Evolutionary conservation across 2,113 vertebrate genomes (phyloP).

Genomic region (Gasterosteus aculeatus): DNA sequence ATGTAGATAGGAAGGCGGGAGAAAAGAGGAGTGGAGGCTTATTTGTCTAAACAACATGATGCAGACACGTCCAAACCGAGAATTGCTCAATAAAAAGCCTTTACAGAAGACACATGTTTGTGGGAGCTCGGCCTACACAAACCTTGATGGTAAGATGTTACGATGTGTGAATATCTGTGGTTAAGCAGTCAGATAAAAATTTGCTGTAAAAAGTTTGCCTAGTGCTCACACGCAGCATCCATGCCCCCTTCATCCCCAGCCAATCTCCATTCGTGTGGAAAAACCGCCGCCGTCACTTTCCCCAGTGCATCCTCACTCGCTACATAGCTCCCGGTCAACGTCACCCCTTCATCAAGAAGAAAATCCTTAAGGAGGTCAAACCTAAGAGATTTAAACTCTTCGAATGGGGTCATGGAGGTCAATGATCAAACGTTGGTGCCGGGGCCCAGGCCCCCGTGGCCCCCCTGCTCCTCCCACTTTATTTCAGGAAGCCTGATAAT

Average conservation of each 20-base stretch:
- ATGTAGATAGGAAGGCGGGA: neutral
- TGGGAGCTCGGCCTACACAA: constrained; percentile 14
- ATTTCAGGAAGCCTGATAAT: constrained; percentile 75
- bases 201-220: neutral
- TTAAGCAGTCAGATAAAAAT: neutral
- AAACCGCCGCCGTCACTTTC: constrained; percentile 70
- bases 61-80: neutral
- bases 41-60: constrained; percentile 15
- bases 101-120: constrained; percentile 18
- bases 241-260: constrained; percentile 40
- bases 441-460: constrained; percentile 39
- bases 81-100: constrained; percentile 15
- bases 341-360: constrained; percentile 77
- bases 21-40: neutral
- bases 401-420: constrained; percentile 91
- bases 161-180: neutral
- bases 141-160: constrained; percentile 17
- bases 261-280: constrained; percentile 86
- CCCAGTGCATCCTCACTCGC: constrained; percentile 50
- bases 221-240: constrained; percentile 21
- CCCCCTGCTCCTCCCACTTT: constrained; percentile 67
- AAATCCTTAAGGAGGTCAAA: constrained; percentile 87
- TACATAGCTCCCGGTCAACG: constrained; percentile 68
- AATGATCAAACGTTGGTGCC: constrained; percentile 90
- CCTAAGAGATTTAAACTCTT: constrained; percentile 85